These are phyloP conservation scores for Melieria omissa DNA, from an alignment of 2,888 invertebrate genomes.

Conservation along the genomic window DNA sequence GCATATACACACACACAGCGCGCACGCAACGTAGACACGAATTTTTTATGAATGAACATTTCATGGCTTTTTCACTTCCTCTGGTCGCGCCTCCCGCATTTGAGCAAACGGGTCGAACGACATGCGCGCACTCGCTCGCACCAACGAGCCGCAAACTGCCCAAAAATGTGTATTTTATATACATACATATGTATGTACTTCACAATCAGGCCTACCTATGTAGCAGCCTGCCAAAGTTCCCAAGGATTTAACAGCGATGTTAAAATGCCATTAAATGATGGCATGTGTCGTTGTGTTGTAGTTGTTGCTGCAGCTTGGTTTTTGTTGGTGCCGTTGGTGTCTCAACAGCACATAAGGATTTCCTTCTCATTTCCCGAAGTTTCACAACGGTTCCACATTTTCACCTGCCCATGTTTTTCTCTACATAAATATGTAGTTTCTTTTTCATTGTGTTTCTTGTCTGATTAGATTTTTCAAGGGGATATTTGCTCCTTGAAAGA, in stretches of 20 bases:
- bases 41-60: constrained; percentile 41
- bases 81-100: constrained; percentile 4
- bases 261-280: constrained; percentile 2
- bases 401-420: constrained; percentile 15
- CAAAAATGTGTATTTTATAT: neutral
- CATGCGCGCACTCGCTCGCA: neutral
- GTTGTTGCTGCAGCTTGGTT: neutral
- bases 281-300: neutral
- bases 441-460: constrained; percentile 19
- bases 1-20: constrained; percentile 6
- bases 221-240: neutral
- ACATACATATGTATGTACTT: neutral
- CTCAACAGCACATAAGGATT: constrained; percentile 6
- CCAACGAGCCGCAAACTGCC: too few relatives aligned
- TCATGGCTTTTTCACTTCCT: constrained; percentile 23
- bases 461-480: constrained; percentile 14
- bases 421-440: neutral
- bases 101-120: neutral
- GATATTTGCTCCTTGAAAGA: neutral
- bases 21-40: constrained; percentile 8
- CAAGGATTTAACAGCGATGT: neutral
- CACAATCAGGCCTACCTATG: neutral
- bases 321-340: neutral
- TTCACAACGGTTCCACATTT: constrained; percentile 3
- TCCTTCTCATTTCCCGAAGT: constrained; percentile 13